A percentile compares a stretch with the other conserved stretches of the same genome.
Conservation (phyloP, 1,140 invertebrate genomes). For the Hylyphantes graminicola region DNA sequence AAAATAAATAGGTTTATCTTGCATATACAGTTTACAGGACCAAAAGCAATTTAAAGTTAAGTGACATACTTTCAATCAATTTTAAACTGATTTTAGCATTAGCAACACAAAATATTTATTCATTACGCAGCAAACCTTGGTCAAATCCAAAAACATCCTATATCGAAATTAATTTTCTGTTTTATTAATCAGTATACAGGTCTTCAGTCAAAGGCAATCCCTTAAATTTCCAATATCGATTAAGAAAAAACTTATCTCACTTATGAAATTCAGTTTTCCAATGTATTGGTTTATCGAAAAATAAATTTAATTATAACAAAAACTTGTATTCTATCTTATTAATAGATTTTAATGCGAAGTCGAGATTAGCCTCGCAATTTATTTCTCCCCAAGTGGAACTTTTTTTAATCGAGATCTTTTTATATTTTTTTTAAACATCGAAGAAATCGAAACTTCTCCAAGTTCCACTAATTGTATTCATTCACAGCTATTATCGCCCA, state of each 20-base stretch:
- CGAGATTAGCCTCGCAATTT: conserved; percentile 8
- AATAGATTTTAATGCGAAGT: conserved; percentile 25
- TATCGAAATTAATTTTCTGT: too few relatives aligned
- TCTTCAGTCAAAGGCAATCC: background rate
- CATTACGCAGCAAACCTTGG: too few relatives aligned
- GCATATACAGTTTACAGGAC: too few relatives aligned
- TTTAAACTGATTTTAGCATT: too few relatives aligned
- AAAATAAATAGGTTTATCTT: too few relatives aligned
- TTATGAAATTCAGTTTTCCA: conserved; percentile 23
- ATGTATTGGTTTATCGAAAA: conserved; percentile 59
- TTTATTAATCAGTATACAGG: too few relatives aligned
- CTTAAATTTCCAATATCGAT: conserved; percentile 6
- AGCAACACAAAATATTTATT: too few relatives aligned
- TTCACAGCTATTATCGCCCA: conserved; percentile 46
- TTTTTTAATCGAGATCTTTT: background rate
- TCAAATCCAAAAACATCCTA: too few relatives aligned
- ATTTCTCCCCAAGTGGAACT: background rate
- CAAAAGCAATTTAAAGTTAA: too few relatives aligned
- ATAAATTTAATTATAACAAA: conserved; percentile 58
- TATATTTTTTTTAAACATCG: background rate
- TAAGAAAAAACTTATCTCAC: conserved; percentile 20
- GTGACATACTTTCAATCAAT: too few relatives aligned
- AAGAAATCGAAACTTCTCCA: conserved; percentile 43
- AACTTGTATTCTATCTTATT: conserved; percentile 18
- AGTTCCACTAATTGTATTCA: conserved; percentile 37